phyloP scores from a whole-genome alignment of 2,888 invertebrate species.

The Meganola albula region DNA sequence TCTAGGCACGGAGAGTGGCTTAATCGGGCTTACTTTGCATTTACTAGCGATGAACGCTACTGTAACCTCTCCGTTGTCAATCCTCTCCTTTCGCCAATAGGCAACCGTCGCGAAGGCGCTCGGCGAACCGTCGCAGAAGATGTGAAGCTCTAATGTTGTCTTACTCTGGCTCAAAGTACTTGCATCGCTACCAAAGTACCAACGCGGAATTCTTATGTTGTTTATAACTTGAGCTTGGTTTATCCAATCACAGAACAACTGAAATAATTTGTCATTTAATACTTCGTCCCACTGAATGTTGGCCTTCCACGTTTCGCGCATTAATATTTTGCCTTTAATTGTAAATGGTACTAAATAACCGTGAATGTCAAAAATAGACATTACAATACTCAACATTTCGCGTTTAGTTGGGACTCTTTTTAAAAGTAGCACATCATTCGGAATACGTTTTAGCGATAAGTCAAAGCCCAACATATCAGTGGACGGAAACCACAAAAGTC shows the following conservation, averaged over 20 bases:
- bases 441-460: slow-evolving; percentile 17
- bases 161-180: background rate
- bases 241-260: background rate
- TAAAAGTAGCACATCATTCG: slow-evolving; percentile 11
- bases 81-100: background rate
- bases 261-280: slow-evolving; percentile 1
- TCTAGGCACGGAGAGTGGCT: background rate
- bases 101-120: background rate
- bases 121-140: slow-evolving; percentile 1
- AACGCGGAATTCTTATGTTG: slow-evolving; percentile 1
- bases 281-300: slow-evolving; percentile 4
- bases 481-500: slow-evolving; percentile 23
- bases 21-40: slow-evolving; percentile 9
- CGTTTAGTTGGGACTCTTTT: slow-evolving; percentile 13
- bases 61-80: background rate
- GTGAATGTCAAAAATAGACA: slow-evolving; percentile 18
- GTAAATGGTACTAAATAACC: slow-evolving; percentile 15
- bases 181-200: slow-evolving; percentile 2
- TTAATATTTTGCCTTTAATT: slow-evolving; percentile 12
- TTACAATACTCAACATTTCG: slow-evolving; percentile 8
- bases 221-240: background rate
- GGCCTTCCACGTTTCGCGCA: slow-evolving; percentile 13
- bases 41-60: slow-evolving; percentile 1
- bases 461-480: slow-evolving; percentile 22
- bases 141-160: background rate